phyloP scores from a whole-genome alignment of 2,113 vertebrate genomes.

The Cervus canadensis region DNA sequence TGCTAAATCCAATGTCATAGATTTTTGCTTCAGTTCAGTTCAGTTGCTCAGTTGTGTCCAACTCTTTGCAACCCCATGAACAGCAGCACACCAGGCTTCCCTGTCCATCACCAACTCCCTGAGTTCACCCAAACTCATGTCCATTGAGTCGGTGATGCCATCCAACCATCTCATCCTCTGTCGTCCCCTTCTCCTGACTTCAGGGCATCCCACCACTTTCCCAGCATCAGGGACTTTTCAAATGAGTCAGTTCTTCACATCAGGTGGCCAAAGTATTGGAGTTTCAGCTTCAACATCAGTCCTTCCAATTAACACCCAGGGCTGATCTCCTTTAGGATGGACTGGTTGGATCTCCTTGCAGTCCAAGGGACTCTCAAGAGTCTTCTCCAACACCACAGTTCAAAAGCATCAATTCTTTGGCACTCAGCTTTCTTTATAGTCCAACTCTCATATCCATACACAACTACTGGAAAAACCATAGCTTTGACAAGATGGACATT shows the following conservation, averaged over 20 bases:
- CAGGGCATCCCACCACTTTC: neutral
- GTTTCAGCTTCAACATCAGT: neutral
- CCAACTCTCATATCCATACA: neutral
- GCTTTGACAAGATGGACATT: neutral
- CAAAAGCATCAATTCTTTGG: neutral
- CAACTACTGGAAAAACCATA: neutral
- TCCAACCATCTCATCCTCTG: neutral
- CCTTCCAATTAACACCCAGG: neutral
- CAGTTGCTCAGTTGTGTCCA: fast-evolving
- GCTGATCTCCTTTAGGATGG: neutral
- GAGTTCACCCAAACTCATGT: neutral
- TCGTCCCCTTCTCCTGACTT: neutral
- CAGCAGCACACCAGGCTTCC: neutral
- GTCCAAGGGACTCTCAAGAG: neutral
- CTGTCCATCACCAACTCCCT: neutral
- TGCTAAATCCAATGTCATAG: neutral
- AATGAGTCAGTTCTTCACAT: neutral
- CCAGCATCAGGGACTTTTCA: neutral
- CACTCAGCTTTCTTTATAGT: neutral
- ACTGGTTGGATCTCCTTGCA: neutral
- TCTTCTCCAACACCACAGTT: neutral
- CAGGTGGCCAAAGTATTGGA: neutral
- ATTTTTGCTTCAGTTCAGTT: neutral
- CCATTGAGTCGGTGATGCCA: neutral
- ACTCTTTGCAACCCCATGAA: neutral